phyloP scores from a whole-genome alignment of 2,113 vertebrate species.

The Oryzias curvinotus region DNA sequence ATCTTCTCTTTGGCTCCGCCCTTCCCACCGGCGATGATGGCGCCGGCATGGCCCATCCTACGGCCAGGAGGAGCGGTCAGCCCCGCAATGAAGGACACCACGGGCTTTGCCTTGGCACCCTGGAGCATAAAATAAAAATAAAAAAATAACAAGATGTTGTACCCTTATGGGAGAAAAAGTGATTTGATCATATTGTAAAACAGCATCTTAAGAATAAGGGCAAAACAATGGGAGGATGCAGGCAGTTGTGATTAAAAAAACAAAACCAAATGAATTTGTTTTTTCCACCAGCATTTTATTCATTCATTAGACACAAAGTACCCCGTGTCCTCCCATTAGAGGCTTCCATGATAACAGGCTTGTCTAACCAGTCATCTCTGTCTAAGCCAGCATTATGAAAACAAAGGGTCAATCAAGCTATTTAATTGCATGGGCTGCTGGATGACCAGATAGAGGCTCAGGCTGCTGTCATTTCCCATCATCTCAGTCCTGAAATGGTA shows the following conservation, averaged over 20 bases:
- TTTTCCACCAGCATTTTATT: slow-evolving; percentile 56
- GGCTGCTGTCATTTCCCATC: slow-evolving; percentile 63
- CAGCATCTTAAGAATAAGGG: slow-evolving; percentile 8
- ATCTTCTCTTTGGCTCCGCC: slow-evolving; percentile 99
- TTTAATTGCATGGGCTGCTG: slow-evolving; percentile 72
- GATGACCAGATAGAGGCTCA: slow-evolving; percentile 60
- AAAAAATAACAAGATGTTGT: background rate
- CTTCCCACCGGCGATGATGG: slow-evolving; percentile 97
- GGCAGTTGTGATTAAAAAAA: background rate
- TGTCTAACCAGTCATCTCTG: slow-evolving; percentile 59
- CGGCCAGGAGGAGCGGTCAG: slow-evolving; percentile 94
- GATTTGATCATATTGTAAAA: slow-evolving; percentile 3
- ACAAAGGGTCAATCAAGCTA: slow-evolving; percentile 72
- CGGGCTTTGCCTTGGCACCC: slow-evolving; percentile 91
- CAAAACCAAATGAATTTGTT: slow-evolving; percentile 23
- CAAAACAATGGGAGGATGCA: background rate
- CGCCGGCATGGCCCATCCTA: slow-evolving; percentile 95
- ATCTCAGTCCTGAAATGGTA: slow-evolving; percentile 70
- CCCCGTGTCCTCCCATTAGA: slow-evolving; percentile 52
- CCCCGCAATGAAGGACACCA: slow-evolving; percentile 98
- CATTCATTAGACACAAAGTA: slow-evolving; percentile 62
- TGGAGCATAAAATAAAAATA: slow-evolving; percentile 45
- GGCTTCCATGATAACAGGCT: slow-evolving; percentile 48
- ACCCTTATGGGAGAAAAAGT: background rate
- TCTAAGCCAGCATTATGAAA: slow-evolving; percentile 68